These are phyloP conservation scores for Malurus splendens DNA, from an alignment of 2,797 vertebrate species.

Conservation along the genomic window DNA sequence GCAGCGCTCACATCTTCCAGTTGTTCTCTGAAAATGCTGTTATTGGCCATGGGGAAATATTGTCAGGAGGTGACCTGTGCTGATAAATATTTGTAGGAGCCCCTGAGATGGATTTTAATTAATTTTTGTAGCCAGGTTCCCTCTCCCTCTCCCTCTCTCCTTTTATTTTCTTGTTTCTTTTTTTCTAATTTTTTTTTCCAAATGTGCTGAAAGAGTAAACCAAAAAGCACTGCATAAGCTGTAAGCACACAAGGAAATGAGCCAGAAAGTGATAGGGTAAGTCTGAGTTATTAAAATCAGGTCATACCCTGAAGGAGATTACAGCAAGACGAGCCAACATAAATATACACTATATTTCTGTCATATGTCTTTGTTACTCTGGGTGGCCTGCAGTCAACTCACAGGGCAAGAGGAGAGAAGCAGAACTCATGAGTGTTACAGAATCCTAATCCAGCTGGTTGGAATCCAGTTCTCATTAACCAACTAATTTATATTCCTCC, in stretches of 20 bases:
- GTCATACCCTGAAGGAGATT: conserved; percentile 32
- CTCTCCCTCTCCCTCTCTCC: neutral
- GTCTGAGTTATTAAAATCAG: conserved; percentile 23
- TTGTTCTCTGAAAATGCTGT: neutral
- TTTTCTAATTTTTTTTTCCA: neutral
- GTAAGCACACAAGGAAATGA: conserved; percentile 14
- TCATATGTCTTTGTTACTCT: conserved; percentile 31
- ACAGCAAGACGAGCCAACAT: conserved; percentile 18
- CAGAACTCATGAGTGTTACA: neutral
- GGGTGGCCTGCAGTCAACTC: conserved; percentile 34
- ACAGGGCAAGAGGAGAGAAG: neutral
- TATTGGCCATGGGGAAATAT: neutral
- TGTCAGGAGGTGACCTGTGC: neutral
- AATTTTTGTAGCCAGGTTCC: neutral
- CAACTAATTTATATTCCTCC: neutral
- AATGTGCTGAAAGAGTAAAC: neutral
- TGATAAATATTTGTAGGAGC: neutral
- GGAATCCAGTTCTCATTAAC: conserved; percentile 2
- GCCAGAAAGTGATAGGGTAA: conserved; percentile 30
- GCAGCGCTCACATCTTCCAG: neutral
- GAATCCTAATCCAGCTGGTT: neutral
- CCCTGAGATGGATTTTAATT: neutral
- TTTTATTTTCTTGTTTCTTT: neutral
- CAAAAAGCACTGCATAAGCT: neutral
- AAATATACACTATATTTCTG: conserved; percentile 30